Evolutionary conservation across 1,140 invertebrate species (phyloP).

Genomic region (Rhynchophorus ferrugineus): DNA sequence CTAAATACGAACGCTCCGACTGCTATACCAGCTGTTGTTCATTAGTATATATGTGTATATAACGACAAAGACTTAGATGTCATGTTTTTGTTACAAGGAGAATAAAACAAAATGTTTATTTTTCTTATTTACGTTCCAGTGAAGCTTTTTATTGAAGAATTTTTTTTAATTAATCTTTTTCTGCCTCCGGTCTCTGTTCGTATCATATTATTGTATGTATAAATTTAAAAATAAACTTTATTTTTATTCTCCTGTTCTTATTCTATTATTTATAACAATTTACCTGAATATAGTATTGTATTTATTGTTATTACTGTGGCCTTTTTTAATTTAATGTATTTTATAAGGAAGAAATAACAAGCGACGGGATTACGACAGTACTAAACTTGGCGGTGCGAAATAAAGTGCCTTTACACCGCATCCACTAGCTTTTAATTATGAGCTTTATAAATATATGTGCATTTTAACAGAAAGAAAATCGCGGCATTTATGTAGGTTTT

Average conservation of each 20-base stretch:
- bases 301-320: conserved; percentile 21
- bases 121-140: too few species aligned
- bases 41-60: neutral
- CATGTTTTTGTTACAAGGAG: neutral
- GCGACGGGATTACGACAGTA: conserved; percentile 8
- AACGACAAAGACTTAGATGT: neutral
- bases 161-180: too few species aligned
- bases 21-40: neutral
- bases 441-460: conserved; percentile 20
- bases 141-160: neutral
- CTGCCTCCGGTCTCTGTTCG: neutral
- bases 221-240: neutral
- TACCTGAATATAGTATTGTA: conserved; percentile 25
- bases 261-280: conserved; percentile 9
- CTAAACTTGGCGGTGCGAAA: neutral
- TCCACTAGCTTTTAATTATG: conserved; percentile 15
- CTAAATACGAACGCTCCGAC: neutral
- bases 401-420: conserved; percentile 18
- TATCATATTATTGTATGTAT: neutral
- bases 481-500: conserved; percentile 24
- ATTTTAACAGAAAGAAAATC: conserved; percentile 15
- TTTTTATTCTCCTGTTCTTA: neutral
- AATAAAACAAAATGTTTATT: neutral
- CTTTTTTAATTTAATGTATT: conserved; percentile 18
- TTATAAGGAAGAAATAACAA: neutral